Percentiles rank a stretch among this genome's conserved stretches.
Conservation (phyloP, 2,113 vertebrate species). For the Romanogobio albipinnatus region DNA sequence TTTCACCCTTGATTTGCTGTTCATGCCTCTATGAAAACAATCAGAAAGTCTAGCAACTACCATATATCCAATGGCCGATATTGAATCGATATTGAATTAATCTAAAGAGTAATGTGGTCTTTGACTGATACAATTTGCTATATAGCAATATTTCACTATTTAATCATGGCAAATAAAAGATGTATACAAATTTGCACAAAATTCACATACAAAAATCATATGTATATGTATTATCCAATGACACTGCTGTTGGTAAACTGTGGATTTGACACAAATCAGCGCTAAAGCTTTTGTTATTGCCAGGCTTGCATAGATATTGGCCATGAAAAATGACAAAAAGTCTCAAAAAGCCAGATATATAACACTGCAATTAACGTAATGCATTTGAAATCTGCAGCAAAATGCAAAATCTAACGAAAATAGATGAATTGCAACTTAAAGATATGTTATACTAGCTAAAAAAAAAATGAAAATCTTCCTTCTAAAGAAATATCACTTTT, state of each 20-base stretch:
- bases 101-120: not conserved
- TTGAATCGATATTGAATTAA: not conserved
- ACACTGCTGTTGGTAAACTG: not conserved
- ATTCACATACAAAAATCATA: not conserved
- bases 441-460: not conserved
- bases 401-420: not conserved
- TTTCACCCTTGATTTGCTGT: not conserved
- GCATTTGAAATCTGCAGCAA: not conserved
- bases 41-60: not conserved
- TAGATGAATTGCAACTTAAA: not conserved
- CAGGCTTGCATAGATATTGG: not conserved
- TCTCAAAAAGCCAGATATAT: not conserved
- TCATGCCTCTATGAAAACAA: constrained; percentile 6
- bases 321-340: not conserved
- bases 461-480: not conserved
- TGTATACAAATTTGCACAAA: not conserved
- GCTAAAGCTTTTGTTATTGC: not conserved
- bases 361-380: not conserved
- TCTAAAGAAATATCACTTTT: not conserved
- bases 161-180: not conserved
- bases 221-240: not conserved
- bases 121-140: not conserved
- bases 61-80: not conserved
- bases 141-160: not conserved
- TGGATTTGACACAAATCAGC: not conserved